These are phyloP conservation scores for Saccopteryx leptura DNA, from an alignment of 2,113 vertebrate genomes.

Conservation along the genomic window DNA sequence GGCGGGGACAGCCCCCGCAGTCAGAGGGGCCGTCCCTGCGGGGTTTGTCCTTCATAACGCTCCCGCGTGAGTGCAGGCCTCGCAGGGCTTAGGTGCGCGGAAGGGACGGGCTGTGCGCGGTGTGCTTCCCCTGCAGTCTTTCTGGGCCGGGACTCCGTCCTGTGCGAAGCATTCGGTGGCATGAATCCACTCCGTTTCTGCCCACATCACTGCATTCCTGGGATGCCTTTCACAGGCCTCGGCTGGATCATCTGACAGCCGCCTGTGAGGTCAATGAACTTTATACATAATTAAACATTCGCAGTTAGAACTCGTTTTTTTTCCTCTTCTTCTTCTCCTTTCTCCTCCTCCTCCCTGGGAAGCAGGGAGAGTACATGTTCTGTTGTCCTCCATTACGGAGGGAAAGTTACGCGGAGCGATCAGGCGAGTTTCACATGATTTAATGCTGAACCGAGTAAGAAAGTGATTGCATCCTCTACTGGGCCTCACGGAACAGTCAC, in stretches of 20 bases:
- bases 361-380: constrained; percentile 76
- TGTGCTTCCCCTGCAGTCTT: constrained; percentile 84
- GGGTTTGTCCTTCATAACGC: constrained; percentile 76
- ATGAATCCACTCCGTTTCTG: constrained; percentile 94
- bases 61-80: constrained; percentile 36
- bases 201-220: constrained; percentile 97
- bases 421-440: constrained; percentile 89
- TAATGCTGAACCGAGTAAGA: constrained; percentile 89
- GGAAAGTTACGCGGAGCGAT: constrained; percentile 83
- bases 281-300: constrained; percentile 91
- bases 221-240: constrained; percentile 94
- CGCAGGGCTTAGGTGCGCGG: constrained; percentile 86
- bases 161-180: constrained; percentile 91
- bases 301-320: constrained; percentile 85
- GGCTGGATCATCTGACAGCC: constrained; percentile 97
- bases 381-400: constrained; percentile 78
- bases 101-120: constrained; percentile 74
- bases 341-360: constrained; percentile 60
- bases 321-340: neutral
- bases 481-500: constrained; percentile 92
- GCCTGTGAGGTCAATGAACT: constrained; percentile 95
- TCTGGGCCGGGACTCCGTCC: constrained; percentile 92
- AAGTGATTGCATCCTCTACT: constrained; percentile 91
- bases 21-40: constrained; percentile 77
- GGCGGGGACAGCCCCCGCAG: constrained; percentile 79